Evolutionary conservation across 2,113 vertebrate genomes (phyloP), one percentile per base, ranked within the genome.

Genomic region (Lophius piscatorius): DNA sequence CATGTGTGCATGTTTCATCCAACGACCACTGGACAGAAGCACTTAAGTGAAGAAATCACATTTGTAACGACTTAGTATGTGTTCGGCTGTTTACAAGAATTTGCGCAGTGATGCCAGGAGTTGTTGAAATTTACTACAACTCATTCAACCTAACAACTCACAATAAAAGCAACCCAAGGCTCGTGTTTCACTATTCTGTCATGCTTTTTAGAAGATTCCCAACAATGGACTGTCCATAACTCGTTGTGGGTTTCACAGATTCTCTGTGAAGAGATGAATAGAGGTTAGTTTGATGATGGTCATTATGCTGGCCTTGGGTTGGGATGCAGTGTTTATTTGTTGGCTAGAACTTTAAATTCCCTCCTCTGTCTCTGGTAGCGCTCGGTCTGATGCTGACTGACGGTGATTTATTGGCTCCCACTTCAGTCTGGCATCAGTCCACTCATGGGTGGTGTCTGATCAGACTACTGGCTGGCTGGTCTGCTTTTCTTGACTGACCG

Each of bases 281-380:
- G 50, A 60, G 51, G 63, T 72, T 71, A 41, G 72, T 74, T 68
- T 87, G 89, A 86, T 86, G 80, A 85, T 67, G 87, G 83, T 73
- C 77, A 82, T 91, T 87, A 87, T 11, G 55, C 60, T 52, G 81
- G 68, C 85, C 80, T 84, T 77, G 80, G 54, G 81, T 68, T 72
- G 44, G 48, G 65, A 65, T 61, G 73, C 59, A 41, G 74, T 86
- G 88, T 90, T 90, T 86, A 81, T 88, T 86, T 86, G 70, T 72
- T 84, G 85, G 81, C 82, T 72, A 22, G 41, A 61, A 18, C 74
- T 80, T 54, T 50, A 64, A 47, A 76, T 86, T 71, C 82, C 74
- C 77, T 84, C 84, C 66, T 80, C 74, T 74, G 82, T 74, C 66
- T 80, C 51, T 68, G 69, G 71, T 81, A 62, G 63, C 24, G 17